Evolutionary conservation across 2,888 invertebrate genomes (phyloP).

Genomic region (Cephus pygmeus): DNA sequence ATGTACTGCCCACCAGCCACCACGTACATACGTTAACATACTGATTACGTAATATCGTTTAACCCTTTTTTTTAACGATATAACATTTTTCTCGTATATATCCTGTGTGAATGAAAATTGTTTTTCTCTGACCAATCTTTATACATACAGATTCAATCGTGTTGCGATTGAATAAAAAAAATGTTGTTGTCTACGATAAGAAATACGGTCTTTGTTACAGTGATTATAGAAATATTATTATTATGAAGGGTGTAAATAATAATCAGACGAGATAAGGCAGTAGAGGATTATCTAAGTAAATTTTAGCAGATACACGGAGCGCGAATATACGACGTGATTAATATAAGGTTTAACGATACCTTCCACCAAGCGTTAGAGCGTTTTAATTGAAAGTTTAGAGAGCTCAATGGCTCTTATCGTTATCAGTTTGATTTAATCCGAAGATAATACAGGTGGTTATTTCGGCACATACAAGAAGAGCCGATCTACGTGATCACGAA

Average conservation of each 20-base stretch:
- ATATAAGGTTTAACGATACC: background rate
- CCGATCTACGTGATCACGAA: background rate
- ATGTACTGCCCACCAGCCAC: background rate
- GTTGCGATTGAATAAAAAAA: too few relatives aligned
- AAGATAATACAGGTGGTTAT: background rate
- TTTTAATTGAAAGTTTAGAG: conserved; percentile 26
- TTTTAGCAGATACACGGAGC: background rate
- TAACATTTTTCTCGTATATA: too few relatives aligned
- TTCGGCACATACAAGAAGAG: background rate
- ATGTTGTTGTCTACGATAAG: too few relatives aligned
- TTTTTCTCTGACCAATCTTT: too few relatives aligned
- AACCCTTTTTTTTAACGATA: too few relatives aligned
- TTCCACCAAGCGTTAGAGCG: background rate
- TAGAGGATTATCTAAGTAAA: background rate
- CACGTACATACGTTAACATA: too few relatives aligned
- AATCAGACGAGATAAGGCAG: background rate
- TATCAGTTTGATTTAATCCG: conserved; percentile 2
- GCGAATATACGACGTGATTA: background rate
- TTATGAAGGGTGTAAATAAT: background rate
- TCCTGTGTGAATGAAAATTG: too few relatives aligned
- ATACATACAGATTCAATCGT: too few relatives aligned
- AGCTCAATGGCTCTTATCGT: conserved; percentile 14
- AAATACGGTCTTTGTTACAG: too few relatives aligned
- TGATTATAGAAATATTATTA: too few relatives aligned
- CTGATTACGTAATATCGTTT: too few relatives aligned